Evolutionary conservation across 2,888 invertebrate species (phyloP).

Genomic region (Agapetus fuscipes): DNA sequence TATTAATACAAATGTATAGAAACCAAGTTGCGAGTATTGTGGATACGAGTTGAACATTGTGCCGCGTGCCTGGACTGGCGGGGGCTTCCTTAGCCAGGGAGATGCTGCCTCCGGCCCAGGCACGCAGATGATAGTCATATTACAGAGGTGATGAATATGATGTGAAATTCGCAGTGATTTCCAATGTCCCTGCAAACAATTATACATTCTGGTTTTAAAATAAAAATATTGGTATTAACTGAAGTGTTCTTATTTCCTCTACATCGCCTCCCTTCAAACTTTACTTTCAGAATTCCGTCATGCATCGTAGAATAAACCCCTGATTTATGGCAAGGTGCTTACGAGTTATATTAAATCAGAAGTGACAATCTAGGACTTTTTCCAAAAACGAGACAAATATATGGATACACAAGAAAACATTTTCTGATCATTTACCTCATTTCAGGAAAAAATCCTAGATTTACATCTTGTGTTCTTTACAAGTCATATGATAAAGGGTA

Average conservation of each 20-base stretch:
- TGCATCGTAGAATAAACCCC: too few relatives aligned
- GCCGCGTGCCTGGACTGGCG: conserved; percentile 6
- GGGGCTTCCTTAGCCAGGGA: neutral
- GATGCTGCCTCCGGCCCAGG: conserved; percentile 6
- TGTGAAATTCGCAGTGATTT: conserved; percentile 15
- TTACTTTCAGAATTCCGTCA: too few relatives aligned
- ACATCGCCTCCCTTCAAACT: too few relatives aligned
- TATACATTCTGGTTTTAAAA: conserved; percentile 22
- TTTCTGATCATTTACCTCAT: too few relatives aligned
- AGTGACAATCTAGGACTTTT: too few relatives aligned
- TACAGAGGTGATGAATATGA: conserved; percentile 15
- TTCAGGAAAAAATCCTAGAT: too few relatives aligned
- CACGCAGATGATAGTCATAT: conserved; percentile 7
- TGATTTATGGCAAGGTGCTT: too few relatives aligned
- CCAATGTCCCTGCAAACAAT: conserved; percentile 14
- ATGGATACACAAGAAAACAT: too few relatives aligned
- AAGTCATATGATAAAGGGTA: too few relatives aligned
- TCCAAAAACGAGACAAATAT: too few relatives aligned
- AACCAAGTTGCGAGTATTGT: conserved; percentile 8
- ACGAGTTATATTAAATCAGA: too few relatives aligned
- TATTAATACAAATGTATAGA: conserved; percentile 14
- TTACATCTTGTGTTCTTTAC: too few relatives aligned
- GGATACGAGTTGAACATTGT: conserved; percentile 12
- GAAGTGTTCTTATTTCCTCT: conserved; percentile 4
- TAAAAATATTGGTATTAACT: conserved; percentile 21